Evolutionary conservation across 1,140 invertebrate genomes (phyloP).

Genomic region (Drosophila leontia): DNA sequence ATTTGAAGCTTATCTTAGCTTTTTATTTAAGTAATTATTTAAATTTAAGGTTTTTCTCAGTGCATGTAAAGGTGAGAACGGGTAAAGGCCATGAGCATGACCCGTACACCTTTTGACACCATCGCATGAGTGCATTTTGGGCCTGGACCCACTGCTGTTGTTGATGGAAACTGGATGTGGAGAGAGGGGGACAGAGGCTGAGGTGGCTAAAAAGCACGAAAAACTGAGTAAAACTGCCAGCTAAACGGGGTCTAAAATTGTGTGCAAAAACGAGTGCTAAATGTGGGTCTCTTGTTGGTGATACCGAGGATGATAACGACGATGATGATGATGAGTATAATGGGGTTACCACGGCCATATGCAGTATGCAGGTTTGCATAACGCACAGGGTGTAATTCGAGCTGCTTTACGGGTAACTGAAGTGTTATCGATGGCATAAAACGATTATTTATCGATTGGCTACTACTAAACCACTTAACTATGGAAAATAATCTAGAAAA

Average conservation of each 20-base stretch:
- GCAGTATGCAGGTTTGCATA: constrained; percentile 27
- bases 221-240: constrained; percentile 21
- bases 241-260: constrained; percentile 7
- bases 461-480: too few species aligned
- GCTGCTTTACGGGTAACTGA: not conserved
- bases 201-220: constrained; percentile 8
- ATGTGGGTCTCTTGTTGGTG: not conserved
- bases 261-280: constrained; percentile 13
- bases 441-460: constrained; percentile 35
- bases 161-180: constrained; percentile 26
- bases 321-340: constrained; percentile 5
- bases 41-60: not conserved
- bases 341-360: constrained; percentile 15
- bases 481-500: not conserved
- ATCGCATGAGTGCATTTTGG: constrained; percentile 58
- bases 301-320: not conserved
- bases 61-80: not conserved
- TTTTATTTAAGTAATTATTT: too few species aligned
- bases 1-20: not conserved
- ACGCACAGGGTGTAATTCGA: constrained; percentile 27
- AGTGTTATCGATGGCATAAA: constrained; percentile 26
- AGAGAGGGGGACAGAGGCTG: not conserved
- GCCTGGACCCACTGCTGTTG: constrained; percentile 35
- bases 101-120: constrained; percentile 72
- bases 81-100: constrained; percentile 44